Evolutionary conservation across 2,797 vertebrate species (phyloP).

Genomic region (Psittacula echo): DNA sequence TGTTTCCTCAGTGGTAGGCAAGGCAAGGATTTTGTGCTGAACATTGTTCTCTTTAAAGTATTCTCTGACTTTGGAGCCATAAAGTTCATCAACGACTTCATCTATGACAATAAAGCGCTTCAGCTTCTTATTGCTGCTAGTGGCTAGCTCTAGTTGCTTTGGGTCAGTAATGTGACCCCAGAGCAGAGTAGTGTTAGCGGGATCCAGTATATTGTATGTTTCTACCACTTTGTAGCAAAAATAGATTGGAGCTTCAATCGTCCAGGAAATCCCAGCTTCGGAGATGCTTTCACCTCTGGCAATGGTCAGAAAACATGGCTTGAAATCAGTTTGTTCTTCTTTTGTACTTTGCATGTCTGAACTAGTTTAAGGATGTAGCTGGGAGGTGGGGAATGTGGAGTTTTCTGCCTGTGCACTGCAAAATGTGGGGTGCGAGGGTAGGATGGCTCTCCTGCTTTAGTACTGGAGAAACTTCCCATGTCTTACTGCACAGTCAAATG

Average conservation of each 20-base stretch:
- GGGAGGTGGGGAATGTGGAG: not conserved
- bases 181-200: constrained; percentile 81
- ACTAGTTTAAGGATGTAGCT: not conserved
- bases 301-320: not conserved
- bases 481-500: not conserved
- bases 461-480: not conserved
- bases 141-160: constrained; percentile 71
- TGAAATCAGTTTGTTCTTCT: not conserved
- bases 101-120: constrained; percentile 85
- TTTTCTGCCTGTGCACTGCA: not conserved
- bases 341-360: not conserved
- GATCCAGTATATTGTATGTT: constrained; percentile 79
- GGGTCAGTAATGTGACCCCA: constrained; percentile 80
- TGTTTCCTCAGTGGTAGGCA: constrained; percentile 83
- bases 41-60: constrained; percentile 81
- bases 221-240: constrained; percentile 85
- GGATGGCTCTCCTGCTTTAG: not conserved
- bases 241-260: constrained; percentile 81
- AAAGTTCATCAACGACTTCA: constrained; percentile 79
- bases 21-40: constrained; percentile 78
- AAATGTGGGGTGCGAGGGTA: not conserved
- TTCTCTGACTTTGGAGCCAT: constrained; percentile 77
- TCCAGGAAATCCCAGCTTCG: constrained; percentile 79
- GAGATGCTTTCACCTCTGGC: constrained; percentile 77
- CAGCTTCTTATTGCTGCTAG: constrained; percentile 69